A percentile compares a stretch with the other conserved stretches of the same genome.
phyloP scores from a whole-genome alignment of 2,797 vertebrate species.

The Bucorvus abyssinicus region DNA sequence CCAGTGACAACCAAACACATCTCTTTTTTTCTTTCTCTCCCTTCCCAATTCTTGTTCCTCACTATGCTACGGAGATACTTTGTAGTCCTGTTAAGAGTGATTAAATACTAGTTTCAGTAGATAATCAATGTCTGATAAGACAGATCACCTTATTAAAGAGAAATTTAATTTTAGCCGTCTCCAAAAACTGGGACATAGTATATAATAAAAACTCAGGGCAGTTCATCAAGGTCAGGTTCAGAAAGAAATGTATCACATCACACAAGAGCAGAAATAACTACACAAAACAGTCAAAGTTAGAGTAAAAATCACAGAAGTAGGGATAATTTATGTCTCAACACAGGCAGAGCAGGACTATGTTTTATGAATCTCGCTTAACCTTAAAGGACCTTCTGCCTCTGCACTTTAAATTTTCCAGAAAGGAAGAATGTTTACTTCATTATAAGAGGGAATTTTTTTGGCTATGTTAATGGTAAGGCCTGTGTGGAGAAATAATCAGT shows the following conservation, averaged over 20 bases:
- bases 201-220: neutral
- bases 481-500: neutral
- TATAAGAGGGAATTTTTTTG: neutral
- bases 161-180: slow-evolving; percentile 37
- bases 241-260: neutral
- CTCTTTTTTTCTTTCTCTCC: neutral
- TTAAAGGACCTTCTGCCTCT: neutral
- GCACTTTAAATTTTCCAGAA: slow-evolving; percentile 8
- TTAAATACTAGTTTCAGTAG: slow-evolving; percentile 56
- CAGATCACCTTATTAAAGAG: slow-evolving; percentile 46
- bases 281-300: neutral
- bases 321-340: neutral
- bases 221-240: neutral
- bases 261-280: neutral
- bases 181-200: neutral
- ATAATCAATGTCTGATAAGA: slow-evolving; percentile 53
- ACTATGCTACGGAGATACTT: slow-evolving; percentile 7
- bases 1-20: neutral
- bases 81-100: slow-evolving; percentile 8
- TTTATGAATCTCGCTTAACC: neutral
- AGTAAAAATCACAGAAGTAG: neutral
- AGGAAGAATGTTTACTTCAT: neutral
- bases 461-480: neutral
- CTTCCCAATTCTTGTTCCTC: neutral
- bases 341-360: neutral